phyloP scores from a whole-genome alignment of 2,888 invertebrate genomes.

The Cryptus armator region DNA sequence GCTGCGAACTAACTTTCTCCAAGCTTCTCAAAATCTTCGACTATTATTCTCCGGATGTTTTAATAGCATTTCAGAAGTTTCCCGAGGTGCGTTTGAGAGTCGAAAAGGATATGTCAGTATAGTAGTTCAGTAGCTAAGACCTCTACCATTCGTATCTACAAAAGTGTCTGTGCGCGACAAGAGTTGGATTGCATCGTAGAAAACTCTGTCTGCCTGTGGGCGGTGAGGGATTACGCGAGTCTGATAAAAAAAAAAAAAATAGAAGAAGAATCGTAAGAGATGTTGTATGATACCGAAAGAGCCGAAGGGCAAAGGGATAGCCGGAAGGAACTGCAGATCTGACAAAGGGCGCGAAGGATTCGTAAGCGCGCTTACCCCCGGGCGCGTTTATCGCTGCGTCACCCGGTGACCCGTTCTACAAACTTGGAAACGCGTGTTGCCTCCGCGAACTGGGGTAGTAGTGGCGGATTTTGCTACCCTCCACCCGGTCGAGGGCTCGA shows the following conservation, averaged over 20 bases:
- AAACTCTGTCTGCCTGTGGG: not conserved
- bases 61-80: slow-evolving; percentile 5
- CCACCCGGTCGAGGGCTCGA: slow-evolving; percentile 62
- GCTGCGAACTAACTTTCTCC: slow-evolving; percentile 14
- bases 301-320: not conserved
- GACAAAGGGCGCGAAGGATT: slow-evolving; percentile 56
- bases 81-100: not conserved
- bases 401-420: slow-evolving; percentile 82
- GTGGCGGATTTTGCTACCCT: slow-evolving; percentile 71
- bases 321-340: not conserved
- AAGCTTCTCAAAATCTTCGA: slow-evolving; percentile 33
- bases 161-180: slow-evolving; percentile 35
- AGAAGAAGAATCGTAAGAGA: not conserved
- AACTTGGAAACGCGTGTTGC: slow-evolving; percentile 76
- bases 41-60: slow-evolving; percentile 9
- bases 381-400: slow-evolving; percentile 70
- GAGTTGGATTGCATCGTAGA: slow-evolving; percentile 45
- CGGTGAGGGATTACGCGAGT: not conserved
- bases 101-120: not conserved
- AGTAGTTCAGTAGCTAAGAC: not conserved
- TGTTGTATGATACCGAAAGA: not conserved
- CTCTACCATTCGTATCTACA: slow-evolving; percentile 7
- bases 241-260: not conserved
- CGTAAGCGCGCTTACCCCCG: slow-evolving; percentile 43
- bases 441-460: slow-evolving; percentile 81